A percentile compares a stretch with the other conserved stretches of the same genome.
Conservation (phyloP, 1,140 invertebrate genomes). For the Camponotus floridanus region DNA sequence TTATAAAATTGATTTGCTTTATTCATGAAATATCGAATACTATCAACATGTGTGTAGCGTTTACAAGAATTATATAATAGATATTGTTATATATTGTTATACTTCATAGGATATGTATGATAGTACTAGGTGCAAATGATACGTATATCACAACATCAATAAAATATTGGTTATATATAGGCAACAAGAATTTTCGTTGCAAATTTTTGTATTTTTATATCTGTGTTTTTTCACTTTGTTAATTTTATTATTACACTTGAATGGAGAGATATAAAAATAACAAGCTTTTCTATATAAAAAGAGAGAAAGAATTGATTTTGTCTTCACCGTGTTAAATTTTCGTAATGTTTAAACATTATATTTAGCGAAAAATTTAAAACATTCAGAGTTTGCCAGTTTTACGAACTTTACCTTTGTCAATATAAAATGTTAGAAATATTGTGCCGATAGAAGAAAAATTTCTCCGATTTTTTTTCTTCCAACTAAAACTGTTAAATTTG, state of each 20-base stretch:
- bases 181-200: background rate
- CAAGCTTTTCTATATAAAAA: background rate
- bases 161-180: background rate
- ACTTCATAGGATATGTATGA: background rate
- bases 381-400: conserved; percentile 30
- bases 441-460: conserved; percentile 15
- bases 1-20: conserved; percentile 33
- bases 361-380: conserved; percentile 17
- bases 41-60: background rate
- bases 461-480: background rate
- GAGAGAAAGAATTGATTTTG: background rate
- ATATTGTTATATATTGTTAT: conserved; percentile 8
- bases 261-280: background rate
- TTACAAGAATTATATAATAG: conserved; percentile 12
- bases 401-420: conserved; percentile 6
- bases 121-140: background rate
- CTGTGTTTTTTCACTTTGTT: background rate
- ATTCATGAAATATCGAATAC: background rate
- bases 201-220: conserved; percentile 25
- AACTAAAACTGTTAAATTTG: background rate
- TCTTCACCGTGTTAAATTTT: conserved; percentile 11
- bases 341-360: background rate
- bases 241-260: background rate
- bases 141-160: background rate
- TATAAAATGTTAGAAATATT: conserved; percentile 41